Conservation (phyloP, 2,888 invertebrate genomes). For the Protodeltote pygarga region DNA sequence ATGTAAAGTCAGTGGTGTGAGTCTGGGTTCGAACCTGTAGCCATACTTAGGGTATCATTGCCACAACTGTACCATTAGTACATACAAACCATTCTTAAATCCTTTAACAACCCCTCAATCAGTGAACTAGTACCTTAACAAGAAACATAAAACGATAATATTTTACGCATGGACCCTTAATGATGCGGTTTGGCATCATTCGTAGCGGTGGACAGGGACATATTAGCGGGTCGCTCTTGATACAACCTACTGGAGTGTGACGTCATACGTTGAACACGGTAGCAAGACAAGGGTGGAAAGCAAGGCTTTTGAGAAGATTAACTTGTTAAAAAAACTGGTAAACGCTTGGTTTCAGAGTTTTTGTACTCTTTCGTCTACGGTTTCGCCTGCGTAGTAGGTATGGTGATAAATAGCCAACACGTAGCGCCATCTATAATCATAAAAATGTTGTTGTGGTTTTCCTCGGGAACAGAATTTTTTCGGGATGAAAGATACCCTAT, state of each 20-base stretch:
- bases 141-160: constrained; percentile 32
- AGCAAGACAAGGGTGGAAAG: constrained; percentile 23
- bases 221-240: constrained; percentile 51
- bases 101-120: not conserved
- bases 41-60: too few relatives aligned
- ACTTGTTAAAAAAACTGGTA: not conserved
- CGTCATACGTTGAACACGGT: constrained; percentile 37
- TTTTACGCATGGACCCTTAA: constrained; percentile 49
- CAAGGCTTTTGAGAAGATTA: not conserved
- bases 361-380: too few relatives aligned
- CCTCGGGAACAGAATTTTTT: too few relatives aligned
- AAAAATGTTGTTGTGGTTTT: too few relatives aligned
- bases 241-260: constrained; percentile 29
- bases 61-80: not conserved
- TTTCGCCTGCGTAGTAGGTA: too few relatives aligned
- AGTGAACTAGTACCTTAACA: constrained; percentile 22
- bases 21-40: too few relatives aligned
- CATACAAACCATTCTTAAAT: too few relatives aligned
- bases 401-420: too few relatives aligned
- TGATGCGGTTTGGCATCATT: constrained; percentile 53
- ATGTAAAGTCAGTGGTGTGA: too few relatives aligned
- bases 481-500: too few relatives aligned
- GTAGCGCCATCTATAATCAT: too few relatives aligned
- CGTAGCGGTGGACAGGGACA: constrained; percentile 59
- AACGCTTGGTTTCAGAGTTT: too few relatives aligned